A percentile compares a stretch with the other conserved stretches of the same genome.
These are phyloP conservation scores for Poeciliopsis turneri DNA, from an alignment of 2,797 vertebrate genomes.

Conservation along the genomic window DNA sequence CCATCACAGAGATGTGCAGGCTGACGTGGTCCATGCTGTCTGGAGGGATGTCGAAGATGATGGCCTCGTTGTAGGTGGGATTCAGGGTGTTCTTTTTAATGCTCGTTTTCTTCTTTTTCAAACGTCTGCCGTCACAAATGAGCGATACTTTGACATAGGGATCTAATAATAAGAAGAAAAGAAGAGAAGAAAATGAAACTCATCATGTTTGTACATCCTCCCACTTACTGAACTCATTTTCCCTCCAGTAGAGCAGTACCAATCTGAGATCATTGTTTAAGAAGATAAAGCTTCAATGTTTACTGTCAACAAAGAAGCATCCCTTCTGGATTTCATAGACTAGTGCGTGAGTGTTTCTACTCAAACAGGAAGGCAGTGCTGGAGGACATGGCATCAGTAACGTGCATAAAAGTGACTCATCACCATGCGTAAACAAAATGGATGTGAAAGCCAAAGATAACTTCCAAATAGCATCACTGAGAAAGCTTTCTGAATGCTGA, in stretches of 20 bases:
- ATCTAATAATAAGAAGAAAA: slow-evolving; percentile 75
- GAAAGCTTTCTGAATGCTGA: slow-evolving; percentile 56
- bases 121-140: slow-evolving; percentile 92
- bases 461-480: slow-evolving; percentile 47
- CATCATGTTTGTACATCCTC: neutral
- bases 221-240: slow-evolving; percentile 8
- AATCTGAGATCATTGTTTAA: slow-evolving; percentile 2
- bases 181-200: neutral
- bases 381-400: slow-evolving; percentile 37
- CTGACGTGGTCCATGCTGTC: slow-evolving; percentile 99
- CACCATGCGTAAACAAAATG: slow-evolving; percentile 47
- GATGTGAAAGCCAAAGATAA: slow-evolving; percentile 33
- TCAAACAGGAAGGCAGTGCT: slow-evolving; percentile 32
- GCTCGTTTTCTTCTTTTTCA: slow-evolving; percentile 99
- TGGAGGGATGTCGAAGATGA: slow-evolving; percentile 98
- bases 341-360: slow-evolving; percentile 19
- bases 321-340: slow-evolving; percentile 6
- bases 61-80: slow-evolving; percentile 97
- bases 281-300: slow-evolving; percentile 19
- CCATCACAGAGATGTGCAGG: slow-evolving; percentile 97
- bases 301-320: slow-evolving; percentile 12
- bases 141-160: slow-evolving; percentile 98
- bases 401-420: slow-evolving; percentile 53
- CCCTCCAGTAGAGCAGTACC: slow-evolving; percentile 3
- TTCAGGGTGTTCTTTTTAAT: slow-evolving; percentile 98